These are phyloP conservation scores for Trididemnum clinides DNA, from an alignment of 23 tunicate genomes.

Conservation along the genomic window DNA sequence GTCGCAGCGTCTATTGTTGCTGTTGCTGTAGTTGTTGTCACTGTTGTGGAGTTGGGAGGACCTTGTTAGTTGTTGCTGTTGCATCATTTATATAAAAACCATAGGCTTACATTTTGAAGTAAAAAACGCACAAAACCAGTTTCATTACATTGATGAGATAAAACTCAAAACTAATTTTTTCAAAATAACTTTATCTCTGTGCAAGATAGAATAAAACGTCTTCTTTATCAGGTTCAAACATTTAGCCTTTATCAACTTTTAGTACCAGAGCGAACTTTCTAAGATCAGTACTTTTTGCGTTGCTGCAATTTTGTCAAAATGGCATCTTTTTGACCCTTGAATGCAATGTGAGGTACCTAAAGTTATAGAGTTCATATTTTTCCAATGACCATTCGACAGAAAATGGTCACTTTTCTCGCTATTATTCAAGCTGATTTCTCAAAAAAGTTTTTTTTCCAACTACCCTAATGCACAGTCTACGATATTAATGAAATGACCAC, in stretches of 20 bases:
- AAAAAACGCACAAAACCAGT: too few species aligned
- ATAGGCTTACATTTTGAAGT: too few species aligned
- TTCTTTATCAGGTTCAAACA: not conserved
- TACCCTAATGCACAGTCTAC: too few species aligned
- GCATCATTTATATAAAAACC: not conserved
- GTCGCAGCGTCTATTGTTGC: too few species aligned
- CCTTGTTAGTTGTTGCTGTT: not conserved
- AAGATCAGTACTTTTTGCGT: conserved; percentile 4
- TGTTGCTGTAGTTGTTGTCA: too few species aligned
- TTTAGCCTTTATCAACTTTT: not conserved
- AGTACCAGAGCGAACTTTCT: too few species aligned
- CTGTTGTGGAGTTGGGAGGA: too few species aligned
- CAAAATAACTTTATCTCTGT: not conserved
- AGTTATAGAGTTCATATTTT: not conserved
- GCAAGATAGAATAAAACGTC: not conserved
- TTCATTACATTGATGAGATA: too few species aligned
- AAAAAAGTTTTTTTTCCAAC: not conserved
- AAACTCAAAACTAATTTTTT: too few species aligned
- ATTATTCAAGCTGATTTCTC: not conserved
- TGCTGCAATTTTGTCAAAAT: not conserved
- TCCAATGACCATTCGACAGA: not conserved
- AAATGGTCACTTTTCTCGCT: conserved; percentile 1
- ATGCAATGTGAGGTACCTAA: not conserved
- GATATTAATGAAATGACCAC: too few species aligned
- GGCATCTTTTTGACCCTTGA: not conserved